These are phyloP conservation scores for Thomomys bottae DNA, from an alignment of 2,113 vertebrate genomes.

Conservation along the genomic window DNA sequence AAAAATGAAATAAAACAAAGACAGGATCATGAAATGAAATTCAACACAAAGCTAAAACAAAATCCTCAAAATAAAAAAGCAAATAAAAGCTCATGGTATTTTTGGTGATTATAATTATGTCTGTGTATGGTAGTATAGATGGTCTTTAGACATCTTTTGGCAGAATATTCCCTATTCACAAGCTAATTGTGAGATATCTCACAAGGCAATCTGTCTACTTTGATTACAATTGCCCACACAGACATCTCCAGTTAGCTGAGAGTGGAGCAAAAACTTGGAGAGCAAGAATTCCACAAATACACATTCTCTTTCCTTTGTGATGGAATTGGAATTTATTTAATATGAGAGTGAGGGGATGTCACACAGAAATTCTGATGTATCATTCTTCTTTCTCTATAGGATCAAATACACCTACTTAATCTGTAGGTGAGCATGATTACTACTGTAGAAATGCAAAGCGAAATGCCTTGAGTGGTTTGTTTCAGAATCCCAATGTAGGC, in stretches of 20 bases:
- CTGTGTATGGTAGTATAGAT: neutral
- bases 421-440: neutral
- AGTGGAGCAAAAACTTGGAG: neutral
- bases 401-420: neutral
- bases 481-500: neutral
- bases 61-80: neutral
- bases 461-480: neutral
- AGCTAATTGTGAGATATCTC: neutral
- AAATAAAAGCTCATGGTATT: neutral
- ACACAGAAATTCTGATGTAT: neutral
- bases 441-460: neutral
- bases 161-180: neutral
- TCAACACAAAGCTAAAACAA: neutral
- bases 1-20: neutral
- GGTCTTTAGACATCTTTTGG: neutral
- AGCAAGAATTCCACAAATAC: neutral
- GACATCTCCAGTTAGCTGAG: neutral
- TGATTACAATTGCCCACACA: neutral
- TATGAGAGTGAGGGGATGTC: neutral
- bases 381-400: neutral
- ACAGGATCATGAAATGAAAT: neutral
- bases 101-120: neutral
- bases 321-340: neutral
- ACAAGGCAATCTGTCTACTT: neutral
- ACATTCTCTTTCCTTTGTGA: neutral